phyloP scores from a whole-genome alignment of 2,888 invertebrate species.

The Protodeltote pygarga region DNA sequence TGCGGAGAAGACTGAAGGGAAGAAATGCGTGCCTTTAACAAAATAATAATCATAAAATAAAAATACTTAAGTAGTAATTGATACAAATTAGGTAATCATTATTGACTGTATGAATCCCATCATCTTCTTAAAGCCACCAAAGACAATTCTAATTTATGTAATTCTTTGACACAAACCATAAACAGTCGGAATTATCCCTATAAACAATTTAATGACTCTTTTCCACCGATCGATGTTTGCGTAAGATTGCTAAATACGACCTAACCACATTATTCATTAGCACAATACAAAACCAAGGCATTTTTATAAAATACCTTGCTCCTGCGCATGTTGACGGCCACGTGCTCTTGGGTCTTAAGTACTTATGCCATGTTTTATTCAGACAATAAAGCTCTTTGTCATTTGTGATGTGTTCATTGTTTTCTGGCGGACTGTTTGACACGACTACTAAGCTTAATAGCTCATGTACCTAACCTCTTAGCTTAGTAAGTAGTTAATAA shows the following conservation, averaged over 20 bases:
- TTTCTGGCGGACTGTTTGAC: background rate
- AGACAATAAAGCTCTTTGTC: constrained; percentile 31
- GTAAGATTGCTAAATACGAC: constrained; percentile 7
- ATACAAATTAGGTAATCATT: too few species aligned
- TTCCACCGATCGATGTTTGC: constrained; percentile 15
- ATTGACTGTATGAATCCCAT: too few species aligned
- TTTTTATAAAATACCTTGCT: constrained; percentile 31
- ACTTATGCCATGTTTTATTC: constrained; percentile 55
- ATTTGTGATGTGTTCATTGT: constrained; percentile 3
- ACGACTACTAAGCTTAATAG: background rate
- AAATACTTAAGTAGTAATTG: too few species aligned
- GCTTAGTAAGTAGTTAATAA: too few species aligned
- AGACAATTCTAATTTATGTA: too few species aligned
- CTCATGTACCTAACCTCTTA: too few species aligned
- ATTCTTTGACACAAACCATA: background rate
- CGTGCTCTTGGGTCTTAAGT: constrained; percentile 30
- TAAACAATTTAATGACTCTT: constrained; percentile 7
- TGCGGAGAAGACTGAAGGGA: too few species aligned
- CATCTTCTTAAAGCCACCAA: too few species aligned
- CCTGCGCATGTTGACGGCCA: constrained; percentile 27
- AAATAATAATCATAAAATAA: too few species aligned
- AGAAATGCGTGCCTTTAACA: too few species aligned
- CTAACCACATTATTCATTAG: constrained; percentile 5
- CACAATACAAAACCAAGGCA: constrained; percentile 17
- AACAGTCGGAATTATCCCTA: background rate